These are phyloP conservation scores for Bradypus variegatus DNA, from an alignment of 2,797 vertebrate genomes.

Conservation along the genomic window DNA sequence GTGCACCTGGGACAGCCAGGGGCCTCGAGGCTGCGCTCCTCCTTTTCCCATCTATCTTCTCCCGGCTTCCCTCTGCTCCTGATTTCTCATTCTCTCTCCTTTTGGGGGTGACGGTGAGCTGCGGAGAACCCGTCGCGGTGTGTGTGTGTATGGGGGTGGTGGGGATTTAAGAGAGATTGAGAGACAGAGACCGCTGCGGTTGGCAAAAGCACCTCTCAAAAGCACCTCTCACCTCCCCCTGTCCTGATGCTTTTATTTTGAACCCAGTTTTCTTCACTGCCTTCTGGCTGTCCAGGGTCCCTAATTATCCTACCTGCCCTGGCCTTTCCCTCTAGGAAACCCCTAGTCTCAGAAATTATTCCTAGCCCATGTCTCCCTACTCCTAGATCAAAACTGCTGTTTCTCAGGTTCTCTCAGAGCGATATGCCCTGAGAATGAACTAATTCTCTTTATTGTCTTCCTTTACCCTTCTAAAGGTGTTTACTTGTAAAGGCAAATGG, in stretches of 20 bases:
- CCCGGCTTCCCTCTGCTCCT: not conserved
- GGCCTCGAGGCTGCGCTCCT: slow-evolving; percentile 43
- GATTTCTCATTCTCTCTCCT: slow-evolving; percentile 18
- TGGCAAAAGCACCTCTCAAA: slow-evolving; percentile 45
- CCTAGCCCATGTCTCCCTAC: not conserved
- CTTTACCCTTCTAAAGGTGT: not conserved
- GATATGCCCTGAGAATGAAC: not conserved
- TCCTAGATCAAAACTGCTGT: not conserved
- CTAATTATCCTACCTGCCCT: not conserved
- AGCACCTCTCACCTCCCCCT: slow-evolving; percentile 51
- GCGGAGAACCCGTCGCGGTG: slow-evolving; percentile 43
- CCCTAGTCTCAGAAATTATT: not conserved
- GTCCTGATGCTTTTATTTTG: not conserved
- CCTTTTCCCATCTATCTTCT: slow-evolving; percentile 38
- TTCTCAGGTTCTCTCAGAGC: not conserved
- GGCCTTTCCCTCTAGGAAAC: not conserved
- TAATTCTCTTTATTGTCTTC: not conserved
- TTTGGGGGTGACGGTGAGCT: slow-evolving; percentile 39
- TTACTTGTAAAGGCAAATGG: not conserved
- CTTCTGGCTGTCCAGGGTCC: not conserved
- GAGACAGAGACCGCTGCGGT: not conserved
- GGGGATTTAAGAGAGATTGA: not conserved
- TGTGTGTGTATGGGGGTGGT: not conserved
- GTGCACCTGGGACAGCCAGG: slow-evolving; percentile 41
- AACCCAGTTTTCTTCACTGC: not conserved